Percentiles rank a stretch among this genome's conserved stretches.
Evolutionary conservation across 2,797 vertebrate species (phyloP).

Genomic region (Siniperca scherzeri): DNA sequence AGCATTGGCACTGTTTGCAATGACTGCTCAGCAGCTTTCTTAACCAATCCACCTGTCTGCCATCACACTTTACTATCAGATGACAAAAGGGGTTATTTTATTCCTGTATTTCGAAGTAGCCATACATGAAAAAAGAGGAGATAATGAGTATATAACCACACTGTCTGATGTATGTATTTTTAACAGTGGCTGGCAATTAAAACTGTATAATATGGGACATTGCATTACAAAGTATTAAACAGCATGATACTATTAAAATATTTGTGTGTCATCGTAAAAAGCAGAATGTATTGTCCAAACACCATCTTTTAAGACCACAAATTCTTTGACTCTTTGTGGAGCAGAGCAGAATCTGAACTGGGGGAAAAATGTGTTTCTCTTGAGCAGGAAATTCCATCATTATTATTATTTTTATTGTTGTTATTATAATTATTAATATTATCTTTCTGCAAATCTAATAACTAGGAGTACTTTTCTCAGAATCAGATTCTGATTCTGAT

Average conservation of each 20-base stretch:
- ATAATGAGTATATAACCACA: no score
- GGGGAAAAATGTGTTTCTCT: background rate
- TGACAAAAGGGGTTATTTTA: background rate
- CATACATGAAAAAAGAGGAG: background rate
- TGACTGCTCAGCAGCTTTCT: background rate
- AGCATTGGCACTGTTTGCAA: background rate
- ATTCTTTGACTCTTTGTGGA: background rate
- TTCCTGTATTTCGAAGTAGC: background rate
- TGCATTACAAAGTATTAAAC: conserved; percentile 4
- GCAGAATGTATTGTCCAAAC: background rate
- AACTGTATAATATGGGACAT: background rate
- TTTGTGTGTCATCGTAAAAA: background rate
- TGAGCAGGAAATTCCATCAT: background rate
- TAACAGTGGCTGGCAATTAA: background rate
- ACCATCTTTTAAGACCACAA: background rate
- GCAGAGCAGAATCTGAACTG: background rate
- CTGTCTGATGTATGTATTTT: conserved; percentile 12
- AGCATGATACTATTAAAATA: background rate
- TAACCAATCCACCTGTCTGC: background rate
- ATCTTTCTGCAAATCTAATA: background rate
- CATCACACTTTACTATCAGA: background rate
- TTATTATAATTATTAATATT: background rate
- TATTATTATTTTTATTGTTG: background rate
- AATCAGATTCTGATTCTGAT: no score
- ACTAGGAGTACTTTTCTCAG: background rate